phyloP scores from a whole-genome alignment of 2,113 vertebrate genomes.

The Chaetorhynchus papuensis region DNA sequence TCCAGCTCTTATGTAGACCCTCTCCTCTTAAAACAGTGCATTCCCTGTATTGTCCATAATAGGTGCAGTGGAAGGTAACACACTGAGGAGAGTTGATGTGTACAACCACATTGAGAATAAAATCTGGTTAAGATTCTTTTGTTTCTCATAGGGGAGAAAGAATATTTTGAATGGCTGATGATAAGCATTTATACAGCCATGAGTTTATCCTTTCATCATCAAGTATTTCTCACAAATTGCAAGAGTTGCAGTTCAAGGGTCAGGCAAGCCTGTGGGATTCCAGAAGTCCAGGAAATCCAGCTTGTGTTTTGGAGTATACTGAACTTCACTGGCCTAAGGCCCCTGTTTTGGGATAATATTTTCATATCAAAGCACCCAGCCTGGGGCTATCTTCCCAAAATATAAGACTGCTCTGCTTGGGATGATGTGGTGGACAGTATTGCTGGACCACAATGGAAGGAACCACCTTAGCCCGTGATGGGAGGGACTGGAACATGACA shows the following conservation, averaged over 20 bases:
- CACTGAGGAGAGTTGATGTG: neutral
- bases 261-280: neutral
- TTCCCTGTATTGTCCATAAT: neutral
- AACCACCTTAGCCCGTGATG: neutral
- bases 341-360: neutral
- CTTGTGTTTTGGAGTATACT: neutral
- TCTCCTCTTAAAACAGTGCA: neutral
- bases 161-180: neutral
- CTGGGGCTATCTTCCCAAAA: neutral
- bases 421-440: neutral
- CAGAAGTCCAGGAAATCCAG: neutral
- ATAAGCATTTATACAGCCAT: neutral
- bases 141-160: neutral
- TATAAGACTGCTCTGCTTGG: neutral
- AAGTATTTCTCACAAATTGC: neutral
- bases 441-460: neutral
- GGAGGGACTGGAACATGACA: neutral
- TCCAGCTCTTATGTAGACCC: neutral
- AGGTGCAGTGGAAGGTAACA: neutral
- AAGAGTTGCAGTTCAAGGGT: neutral
- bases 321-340: neutral
- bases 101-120: neutral
- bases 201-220: neutral
- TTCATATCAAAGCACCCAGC: neutral
- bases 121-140: neutral